Evolutionary conservation across 92 coral and sea anemone genomes (phyloP).

Genomic region (Diadumene lineata): DNA sequence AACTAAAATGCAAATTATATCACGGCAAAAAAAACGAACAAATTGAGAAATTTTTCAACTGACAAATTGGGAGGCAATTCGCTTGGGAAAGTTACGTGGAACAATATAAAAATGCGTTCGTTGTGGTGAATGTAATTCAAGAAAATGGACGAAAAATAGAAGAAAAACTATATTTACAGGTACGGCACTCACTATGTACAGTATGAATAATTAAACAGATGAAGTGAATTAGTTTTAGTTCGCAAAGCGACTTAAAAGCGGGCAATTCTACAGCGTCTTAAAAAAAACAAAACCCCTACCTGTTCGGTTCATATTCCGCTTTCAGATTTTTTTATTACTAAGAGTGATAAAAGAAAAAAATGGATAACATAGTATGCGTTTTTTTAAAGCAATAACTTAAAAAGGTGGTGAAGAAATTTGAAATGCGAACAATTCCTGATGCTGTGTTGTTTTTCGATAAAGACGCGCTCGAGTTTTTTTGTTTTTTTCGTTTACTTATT

Average conservation of each 20-base stretch:
- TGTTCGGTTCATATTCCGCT: too few species aligned
- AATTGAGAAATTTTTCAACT: neutral
- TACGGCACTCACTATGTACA: too few species aligned
- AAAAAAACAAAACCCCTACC: neutral
- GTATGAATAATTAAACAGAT: neutral
- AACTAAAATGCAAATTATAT: neutral
- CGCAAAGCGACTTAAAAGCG: neutral
- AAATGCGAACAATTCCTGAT: too few species aligned
- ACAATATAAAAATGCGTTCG: too few species aligned
- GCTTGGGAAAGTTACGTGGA: neutral
- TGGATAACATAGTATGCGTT: too few species aligned
- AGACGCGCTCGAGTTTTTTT: neutral
- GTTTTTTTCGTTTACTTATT: slow-evolving; percentile 4
- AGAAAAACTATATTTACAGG: too few species aligned
- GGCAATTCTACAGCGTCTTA: neutral
- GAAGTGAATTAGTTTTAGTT: neutral
- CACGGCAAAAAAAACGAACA: neutral
- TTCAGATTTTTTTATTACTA: too few species aligned
- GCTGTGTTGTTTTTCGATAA: too few species aligned
- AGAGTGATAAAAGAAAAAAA: too few species aligned
- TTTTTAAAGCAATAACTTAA: too few species aligned
- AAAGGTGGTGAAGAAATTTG: too few species aligned
- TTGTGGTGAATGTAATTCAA: neutral
- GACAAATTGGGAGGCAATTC: neutral
- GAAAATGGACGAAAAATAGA: neutral